Evolutionary conservation across 1,140 invertebrate species (phyloP).

Genomic region (Mizuhopecten yessoensis): DNA sequence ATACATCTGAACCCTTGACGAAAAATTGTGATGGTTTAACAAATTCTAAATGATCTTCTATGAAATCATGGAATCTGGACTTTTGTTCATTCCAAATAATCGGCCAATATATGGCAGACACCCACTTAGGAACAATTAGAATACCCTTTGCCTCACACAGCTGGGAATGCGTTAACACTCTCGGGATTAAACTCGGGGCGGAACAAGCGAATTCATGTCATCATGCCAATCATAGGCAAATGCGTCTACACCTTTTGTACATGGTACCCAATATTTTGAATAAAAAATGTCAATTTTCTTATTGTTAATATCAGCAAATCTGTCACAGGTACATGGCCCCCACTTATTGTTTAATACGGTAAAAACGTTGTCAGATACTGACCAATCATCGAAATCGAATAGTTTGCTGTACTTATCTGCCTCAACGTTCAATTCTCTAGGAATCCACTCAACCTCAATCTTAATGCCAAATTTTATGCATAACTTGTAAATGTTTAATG

Average conservation of each 20-base stretch:
- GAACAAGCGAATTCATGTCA: constrained; percentile 46
- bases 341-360: background rate
- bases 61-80: background rate
- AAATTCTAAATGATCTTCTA: constrained; percentile 24
- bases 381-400: constrained; percentile 51
- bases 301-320: constrained; percentile 21
- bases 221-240: constrained; percentile 51
- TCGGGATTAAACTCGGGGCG: no score
- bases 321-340: background rate
- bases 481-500: constrained; percentile 28
- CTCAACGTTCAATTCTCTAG: constrained; percentile 40
- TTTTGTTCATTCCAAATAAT: no score
- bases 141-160: no score
- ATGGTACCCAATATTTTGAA: constrained; percentile 28
- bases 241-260: constrained; percentile 50
- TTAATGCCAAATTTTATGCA: constrained; percentile 35
- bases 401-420: constrained; percentile 46
- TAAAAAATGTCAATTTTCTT: constrained; percentile 19
- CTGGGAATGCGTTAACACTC: no score
- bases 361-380: background rate
- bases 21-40: constrained; percentile 22
- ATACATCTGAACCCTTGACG: background rate
- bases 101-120: no score
- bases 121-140: constrained; percentile 2
- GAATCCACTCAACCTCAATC: constrained; percentile 41